Evolutionary conservation across 2,888 invertebrate species (phyloP), one percentile per base, ranked within the genome.

Genomic region (Aradus depressus): DNA sequence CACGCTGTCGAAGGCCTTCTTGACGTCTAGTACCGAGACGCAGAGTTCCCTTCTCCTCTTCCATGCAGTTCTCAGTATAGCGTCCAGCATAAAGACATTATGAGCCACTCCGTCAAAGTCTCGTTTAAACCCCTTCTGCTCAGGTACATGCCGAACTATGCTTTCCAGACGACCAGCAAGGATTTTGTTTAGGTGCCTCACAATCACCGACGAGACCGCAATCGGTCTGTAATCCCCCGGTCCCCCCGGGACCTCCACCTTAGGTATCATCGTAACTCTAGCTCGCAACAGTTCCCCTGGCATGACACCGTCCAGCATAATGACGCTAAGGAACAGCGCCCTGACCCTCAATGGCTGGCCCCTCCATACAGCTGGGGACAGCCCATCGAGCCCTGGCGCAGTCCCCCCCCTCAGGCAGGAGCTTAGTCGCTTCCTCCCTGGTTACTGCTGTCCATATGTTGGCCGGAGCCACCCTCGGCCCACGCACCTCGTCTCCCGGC

Each of bases 151-250:
- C 23, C 25, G 3, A 3, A 10, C 19, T 43, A 16, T 0, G 37
- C 0, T 61, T 43, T 3, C 10, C 18, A 16, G 59, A 51, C 28
- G 64, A n/a, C 16, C 26, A 2, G 43, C 51, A 19, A 51, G 42
- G 12, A 59, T 39, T 25, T 44, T 47, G 28, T 59, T 53, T 4
- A 59, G 35, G n/a, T 56, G 51, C 39, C 56, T 41, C 3, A 54
- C 41, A 6, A 56, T 14, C 8, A 58, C 50, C 21, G 56, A 56
- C 5, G 41, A 35, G 8, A 59, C 50, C n/a, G 57, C 43, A 19
- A 59, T 52, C 1, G 52, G 51, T 18, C 51, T 1, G 16, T 32
- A 48, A 16, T 54, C 39, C 8, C 19, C 19, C 28, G 51, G 51
- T 2, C 48, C 37, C 3, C 3, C 16, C 19, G 23, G 28, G 5